Evolutionary conservation across 2,113 vertebrate genomes (phyloP).

Genomic region (Dromaius novaehollandiae): DNA sequence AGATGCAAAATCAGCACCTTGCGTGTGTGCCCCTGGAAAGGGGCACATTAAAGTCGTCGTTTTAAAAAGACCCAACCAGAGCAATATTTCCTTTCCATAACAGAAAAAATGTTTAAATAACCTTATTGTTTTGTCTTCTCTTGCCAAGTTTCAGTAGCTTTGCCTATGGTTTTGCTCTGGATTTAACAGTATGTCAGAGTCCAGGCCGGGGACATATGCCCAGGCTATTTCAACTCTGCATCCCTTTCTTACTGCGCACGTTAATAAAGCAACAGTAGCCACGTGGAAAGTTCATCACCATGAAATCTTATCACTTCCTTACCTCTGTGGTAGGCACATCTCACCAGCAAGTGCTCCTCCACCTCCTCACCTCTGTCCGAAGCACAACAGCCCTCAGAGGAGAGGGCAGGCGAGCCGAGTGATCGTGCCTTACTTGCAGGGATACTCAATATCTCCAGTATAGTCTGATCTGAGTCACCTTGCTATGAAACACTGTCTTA

Average conservation of each 20-base stretch:
- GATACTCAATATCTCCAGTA: background rate
- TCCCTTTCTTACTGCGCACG: background rate
- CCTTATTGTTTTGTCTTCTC: background rate
- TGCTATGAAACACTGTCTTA: conserved; percentile 42
- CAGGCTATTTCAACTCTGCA: background rate
- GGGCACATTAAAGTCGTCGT: background rate
- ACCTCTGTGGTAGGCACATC: background rate
- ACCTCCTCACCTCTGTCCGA: background rate
- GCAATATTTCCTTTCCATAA: background rate
- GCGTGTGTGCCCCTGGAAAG: background rate
- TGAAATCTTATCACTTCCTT: conserved; percentile 14
- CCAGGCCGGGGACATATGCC: background rate
- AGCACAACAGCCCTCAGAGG: conserved; percentile 46
- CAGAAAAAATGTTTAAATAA: background rate
- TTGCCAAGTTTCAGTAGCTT: background rate
- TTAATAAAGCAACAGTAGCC: background rate
- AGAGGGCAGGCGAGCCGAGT: background rate
- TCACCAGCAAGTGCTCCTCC: background rate
- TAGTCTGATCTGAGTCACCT: conserved; percentile 32
- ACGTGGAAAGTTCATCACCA: fast-evolving
- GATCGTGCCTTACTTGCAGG: conserved; percentile 57
- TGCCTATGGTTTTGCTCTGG: background rate
- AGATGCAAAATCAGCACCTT: background rate
- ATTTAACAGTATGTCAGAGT: background rate
- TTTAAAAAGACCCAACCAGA: background rate